phyloP scores from a whole-genome alignment of 2,113 vertebrate species.

The Cebidichthys violaceus region DNA sequence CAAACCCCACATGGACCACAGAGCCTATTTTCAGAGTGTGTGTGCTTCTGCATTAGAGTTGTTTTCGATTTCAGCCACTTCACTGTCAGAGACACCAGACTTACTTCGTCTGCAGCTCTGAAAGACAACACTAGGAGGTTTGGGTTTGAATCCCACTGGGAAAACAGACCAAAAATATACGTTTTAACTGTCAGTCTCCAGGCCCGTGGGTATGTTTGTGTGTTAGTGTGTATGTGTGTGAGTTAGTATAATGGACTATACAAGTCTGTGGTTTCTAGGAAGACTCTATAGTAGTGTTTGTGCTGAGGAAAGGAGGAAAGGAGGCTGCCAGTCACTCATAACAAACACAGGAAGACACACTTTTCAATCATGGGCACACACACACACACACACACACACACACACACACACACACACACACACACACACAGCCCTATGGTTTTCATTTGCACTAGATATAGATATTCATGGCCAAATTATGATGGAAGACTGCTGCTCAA shows the following conservation, averaged over 20 bases:
- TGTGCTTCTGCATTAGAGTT: background rate
- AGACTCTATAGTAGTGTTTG: conserved; percentile 37
- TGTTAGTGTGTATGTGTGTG: conserved; percentile 4
- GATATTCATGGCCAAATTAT: conserved; percentile 67
- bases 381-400: conserved; percentile 16
- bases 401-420: background rate
- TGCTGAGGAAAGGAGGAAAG: conserved; percentile 30
- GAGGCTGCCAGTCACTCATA: conserved; percentile 30
- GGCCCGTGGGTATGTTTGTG: conserved; percentile 27
- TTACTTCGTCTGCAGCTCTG: conserved; percentile 32
- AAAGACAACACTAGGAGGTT: conserved; percentile 39
- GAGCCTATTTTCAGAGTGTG: conserved; percentile 46
- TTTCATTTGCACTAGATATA: conserved; percentile 58
- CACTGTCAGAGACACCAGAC: conserved; percentile 34
- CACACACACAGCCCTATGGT: conserved; percentile 30
- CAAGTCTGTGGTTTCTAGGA: conserved; percentile 44
- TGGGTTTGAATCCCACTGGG: conserved; percentile 47
- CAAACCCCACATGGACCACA: conserved; percentile 41
- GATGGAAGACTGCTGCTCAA: conserved; percentile 70
- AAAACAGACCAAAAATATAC: conserved; percentile 47
- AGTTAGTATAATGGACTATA: conserved; percentile 21
- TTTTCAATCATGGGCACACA: conserved; percentile 20
- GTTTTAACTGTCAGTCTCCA: conserved; percentile 44
- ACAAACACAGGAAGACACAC: conserved; percentile 25
- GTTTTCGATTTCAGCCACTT: conserved; percentile 40